A percentile compares a stretch with the other conserved stretches of the same genome.
These are phyloP conservation scores for Mesorhabditis belari DNA, from an alignment of 2,888 invertebrate species.

Conservation along the genomic window DNA sequence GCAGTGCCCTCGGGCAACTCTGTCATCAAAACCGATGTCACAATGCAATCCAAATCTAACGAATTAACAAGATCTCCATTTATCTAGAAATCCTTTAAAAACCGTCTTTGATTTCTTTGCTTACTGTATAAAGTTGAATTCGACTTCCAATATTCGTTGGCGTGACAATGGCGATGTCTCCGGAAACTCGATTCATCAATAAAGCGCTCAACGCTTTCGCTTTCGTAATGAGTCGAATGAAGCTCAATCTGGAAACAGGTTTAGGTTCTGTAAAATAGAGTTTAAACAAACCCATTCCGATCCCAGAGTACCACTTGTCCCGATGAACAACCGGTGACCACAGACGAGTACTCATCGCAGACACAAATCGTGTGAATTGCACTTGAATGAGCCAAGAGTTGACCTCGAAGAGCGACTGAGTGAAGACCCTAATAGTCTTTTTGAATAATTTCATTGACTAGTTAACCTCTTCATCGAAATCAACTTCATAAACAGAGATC, in stretches of 20 bases:
- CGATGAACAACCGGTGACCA: neutral
- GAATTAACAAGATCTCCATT: neutral
- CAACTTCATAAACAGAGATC: neutral
- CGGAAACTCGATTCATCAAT: neutral
- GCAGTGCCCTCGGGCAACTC: neutral
- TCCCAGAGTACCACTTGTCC: neutral
- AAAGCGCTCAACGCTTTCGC: neutral
- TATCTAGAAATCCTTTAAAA: neutral
- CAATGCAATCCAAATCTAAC: neutral
- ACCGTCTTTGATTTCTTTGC: neutral
- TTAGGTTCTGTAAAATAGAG: neutral
- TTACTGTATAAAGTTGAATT: neutral
- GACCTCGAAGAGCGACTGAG: neutral
- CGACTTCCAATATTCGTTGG: neutral
- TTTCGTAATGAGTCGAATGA: neutral
- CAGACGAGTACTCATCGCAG: neutral
- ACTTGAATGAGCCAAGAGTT: neutral
- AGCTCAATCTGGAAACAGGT: neutral
- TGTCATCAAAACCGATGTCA: neutral
- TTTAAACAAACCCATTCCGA: neutral
- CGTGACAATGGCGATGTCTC: neutral
- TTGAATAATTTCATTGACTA: neutral
- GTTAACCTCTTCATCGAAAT: neutral
- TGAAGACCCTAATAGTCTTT: neutral
- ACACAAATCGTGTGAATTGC: neutral